Evolutionary conservation across 2,888 invertebrate genomes (phyloP), one percentile per base, ranked within the genome.

Genomic region (Osmoderma eremita): DNA sequence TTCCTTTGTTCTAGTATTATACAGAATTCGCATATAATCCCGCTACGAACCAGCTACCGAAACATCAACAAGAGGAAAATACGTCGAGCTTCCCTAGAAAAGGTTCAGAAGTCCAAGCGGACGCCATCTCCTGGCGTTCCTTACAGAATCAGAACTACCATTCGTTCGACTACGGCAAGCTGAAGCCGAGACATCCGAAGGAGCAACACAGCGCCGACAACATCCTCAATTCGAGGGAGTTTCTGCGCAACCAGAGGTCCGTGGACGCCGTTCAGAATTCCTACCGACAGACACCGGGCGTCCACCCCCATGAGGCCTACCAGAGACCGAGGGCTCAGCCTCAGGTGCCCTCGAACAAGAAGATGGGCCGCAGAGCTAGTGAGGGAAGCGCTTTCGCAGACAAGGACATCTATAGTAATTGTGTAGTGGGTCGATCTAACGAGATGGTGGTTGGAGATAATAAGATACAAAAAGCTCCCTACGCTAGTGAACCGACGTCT

Each of bases 1-100:
- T 38, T 38, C 10, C 50, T 69, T 75, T 72, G 65, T 82, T 83
- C 13, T 83, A 95, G 94, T 94, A 93, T 84, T 95, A 94, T 83
- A 91, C 94, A 74, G 92, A 93, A 80, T 93, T 94, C 71, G 95
- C 95, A 18, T 93, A 95, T 81, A 93, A 94, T 80, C 94, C 95
- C 49, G 91, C 93, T 82, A 90, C 93, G 73, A 94, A 94, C 83
- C 92, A 91, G 80, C 85, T 88, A 68, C 85, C 86, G 41, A 81
- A 73, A 81, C 83, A 64, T 82, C 82, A 67, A 83, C 84, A 58
- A 62, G 69, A 71, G 69, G 67, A 68, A 67, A 61, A 51, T 61
- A 69, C 45, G 20, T 58, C 65, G 4, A 68, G 49, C 18, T 49
- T 58, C 63, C 56, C 66, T 36, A 62, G 65, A 56, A 61, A 67